Evolutionary conservation across 1,140 invertebrate genomes (phyloP).

Genomic region (Lerema accius): DNA sequence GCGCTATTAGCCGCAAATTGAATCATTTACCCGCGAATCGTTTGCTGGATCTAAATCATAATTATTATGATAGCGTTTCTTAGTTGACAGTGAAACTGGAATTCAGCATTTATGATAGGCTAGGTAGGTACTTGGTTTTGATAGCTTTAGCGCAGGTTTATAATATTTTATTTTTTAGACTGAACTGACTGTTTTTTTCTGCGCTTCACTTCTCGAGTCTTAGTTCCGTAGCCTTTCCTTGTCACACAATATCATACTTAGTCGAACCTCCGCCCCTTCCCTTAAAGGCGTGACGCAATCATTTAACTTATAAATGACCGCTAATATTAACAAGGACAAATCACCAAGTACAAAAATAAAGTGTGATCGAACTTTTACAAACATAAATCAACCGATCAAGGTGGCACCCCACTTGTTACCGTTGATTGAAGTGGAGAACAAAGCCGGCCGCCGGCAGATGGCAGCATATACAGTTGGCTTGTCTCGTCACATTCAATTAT

Average conservation of each 20-base stretch:
- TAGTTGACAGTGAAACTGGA: not conserved
- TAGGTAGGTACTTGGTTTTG: no score
- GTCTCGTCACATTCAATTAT: conserved; percentile 28
- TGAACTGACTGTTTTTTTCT: no score
- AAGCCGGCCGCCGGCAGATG: conserved; percentile 2
- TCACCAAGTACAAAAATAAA: no score
- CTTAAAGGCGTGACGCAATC: no score
- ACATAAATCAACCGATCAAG: conserved; percentile 2
- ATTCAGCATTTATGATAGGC: not conserved
- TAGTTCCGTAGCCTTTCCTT: no score
- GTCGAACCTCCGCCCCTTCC: no score
- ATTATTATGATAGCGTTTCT: conserved; percentile 6
- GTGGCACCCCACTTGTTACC: not conserved
- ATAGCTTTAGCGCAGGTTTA: no score
- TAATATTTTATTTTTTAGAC: no score
- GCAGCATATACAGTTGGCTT: conserved; percentile 19
- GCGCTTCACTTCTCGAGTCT: no score
- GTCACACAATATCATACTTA: no score
- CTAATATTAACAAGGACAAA: no score
- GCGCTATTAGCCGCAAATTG: conserved; percentile 19
- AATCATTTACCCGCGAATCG: conserved; percentile 19
- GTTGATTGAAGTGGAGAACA: conserved; percentile 16
- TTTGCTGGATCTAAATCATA: conserved; percentile 8
- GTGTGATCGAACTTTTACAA: not conserved
- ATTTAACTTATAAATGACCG: no score